Conservation (phyloP, 2,797 vertebrate genomes). For the Enteromius paludinosus region DNA sequence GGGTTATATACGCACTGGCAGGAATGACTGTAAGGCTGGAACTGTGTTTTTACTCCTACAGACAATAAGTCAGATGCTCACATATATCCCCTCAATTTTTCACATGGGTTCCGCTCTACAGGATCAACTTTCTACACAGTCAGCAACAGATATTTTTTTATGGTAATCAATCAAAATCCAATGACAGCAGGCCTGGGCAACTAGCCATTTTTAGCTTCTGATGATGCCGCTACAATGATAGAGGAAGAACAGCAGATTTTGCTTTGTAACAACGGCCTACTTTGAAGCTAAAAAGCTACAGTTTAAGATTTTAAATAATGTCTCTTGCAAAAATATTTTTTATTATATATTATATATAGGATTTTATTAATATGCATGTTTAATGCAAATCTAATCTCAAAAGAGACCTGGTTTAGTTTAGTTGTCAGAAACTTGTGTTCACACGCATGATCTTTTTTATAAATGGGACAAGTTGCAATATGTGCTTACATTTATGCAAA, state of each 20-base stretch:
- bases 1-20: constrained; percentile 56
- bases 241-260: background rate
- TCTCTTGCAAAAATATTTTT: background rate
- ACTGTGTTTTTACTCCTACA: constrained; percentile 63
- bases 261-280: background rate
- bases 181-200: constrained; percentile 71
- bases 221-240: constrained; percentile 22
- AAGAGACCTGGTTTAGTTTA: background rate
- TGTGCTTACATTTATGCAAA: background rate
- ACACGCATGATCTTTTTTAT: background rate
- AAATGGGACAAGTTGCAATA: background rate
- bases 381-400: background rate
- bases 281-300: background rate
- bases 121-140: constrained; percentile 78
- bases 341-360: background rate
- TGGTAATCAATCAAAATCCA: constrained; percentile 77
- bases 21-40: constrained; percentile 46
- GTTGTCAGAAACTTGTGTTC: background rate
- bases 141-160: constrained; percentile 78
- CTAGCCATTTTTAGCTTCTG: constrained; percentile 48
- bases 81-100: constrained; percentile 64
- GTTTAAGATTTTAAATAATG: background rate
- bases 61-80: constrained; percentile 38
- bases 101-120: constrained; percentile 75
- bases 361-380: background rate